These are phyloP conservation scores for Eumacrocentrus americanus DNA, from an alignment of 2,888 invertebrate genomes.

Conservation along the genomic window DNA sequence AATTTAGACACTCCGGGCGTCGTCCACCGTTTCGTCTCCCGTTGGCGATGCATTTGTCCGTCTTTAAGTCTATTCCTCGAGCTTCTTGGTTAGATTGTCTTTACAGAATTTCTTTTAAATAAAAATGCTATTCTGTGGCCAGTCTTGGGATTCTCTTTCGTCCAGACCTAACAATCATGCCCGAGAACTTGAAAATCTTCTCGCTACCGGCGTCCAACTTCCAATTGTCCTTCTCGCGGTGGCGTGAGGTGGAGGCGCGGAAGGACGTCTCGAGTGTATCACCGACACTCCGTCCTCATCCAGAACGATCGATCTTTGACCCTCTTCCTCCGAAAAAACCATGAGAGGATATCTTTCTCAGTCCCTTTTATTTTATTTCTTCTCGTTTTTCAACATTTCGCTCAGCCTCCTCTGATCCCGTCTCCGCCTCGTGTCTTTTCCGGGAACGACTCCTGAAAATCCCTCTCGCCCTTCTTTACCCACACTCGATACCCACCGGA, in stretches of 20 bases:
- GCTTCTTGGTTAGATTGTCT: neutral
- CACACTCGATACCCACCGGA: conserved; percentile 23
- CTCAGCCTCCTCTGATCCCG: neutral
- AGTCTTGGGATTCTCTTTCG: too few relatives aligned
- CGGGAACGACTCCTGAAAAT: conserved; percentile 12
- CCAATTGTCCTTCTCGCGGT: neutral
- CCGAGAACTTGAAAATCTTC: conserved; percentile 5
- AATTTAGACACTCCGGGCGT: conserved; percentile 10
- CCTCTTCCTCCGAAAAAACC: conserved; percentile 46
- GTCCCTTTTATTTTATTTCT: neutral
- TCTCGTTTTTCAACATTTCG: neutral
- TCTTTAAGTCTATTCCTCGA: conserved; percentile 11
- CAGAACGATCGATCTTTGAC: conserved; percentile 50
- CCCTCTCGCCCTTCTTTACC: conserved; percentile 22
- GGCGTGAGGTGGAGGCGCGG: neutral
- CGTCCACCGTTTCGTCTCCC: conserved; percentile 19
- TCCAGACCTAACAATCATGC: neutral
- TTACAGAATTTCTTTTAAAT: too few relatives aligned
- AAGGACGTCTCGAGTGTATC: conserved; percentile 14
- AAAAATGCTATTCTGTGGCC: too few relatives aligned
- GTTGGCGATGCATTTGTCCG: conserved; percentile 29
- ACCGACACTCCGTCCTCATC: conserved; percentile 38
- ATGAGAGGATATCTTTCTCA: conserved; percentile 35
- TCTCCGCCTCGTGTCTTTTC: neutral
- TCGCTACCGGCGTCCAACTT: neutral